Percentiles rank a stretch among this genome's conserved stretches.
phyloP scores from a whole-genome alignment of 53 echinoderm and acorn worm genomes.

The Pentamera pediparva region DNA sequence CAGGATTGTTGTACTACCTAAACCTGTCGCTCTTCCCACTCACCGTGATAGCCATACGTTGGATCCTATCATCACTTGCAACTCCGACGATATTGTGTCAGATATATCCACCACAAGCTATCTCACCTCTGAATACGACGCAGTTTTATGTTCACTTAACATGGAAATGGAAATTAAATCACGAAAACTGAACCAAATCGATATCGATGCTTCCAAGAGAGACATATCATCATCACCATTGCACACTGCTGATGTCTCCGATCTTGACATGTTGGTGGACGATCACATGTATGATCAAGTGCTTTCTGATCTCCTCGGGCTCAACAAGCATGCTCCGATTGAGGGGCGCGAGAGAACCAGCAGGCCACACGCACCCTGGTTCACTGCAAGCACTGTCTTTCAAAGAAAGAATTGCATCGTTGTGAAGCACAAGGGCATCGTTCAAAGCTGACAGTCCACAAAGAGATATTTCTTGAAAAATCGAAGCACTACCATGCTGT shows the following conservation, averaged over 20 bases:
- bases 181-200: neutral
- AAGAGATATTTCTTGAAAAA: neutral
- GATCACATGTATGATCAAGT: no score
- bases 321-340: constrained; percentile 20
- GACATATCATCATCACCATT: no score
- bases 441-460: constrained; percentile 7
- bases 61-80: constrained; percentile 49
- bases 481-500: constrained; percentile 6
- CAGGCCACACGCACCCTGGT: constrained; percentile 8
- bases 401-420: neutral
- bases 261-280: no score
- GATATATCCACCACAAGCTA: constrained; percentile 7
- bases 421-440: neutral
- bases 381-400: neutral
- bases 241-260: no score
- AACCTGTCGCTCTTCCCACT: constrained; percentile 45
- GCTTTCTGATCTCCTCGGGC: neutral
- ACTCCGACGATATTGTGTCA: constrained; percentile 18
- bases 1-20: constrained; percentile 38
- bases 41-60: constrained; percentile 46
- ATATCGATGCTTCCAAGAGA: no score
- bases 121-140: constrained; percentile 30
- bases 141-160: constrained; percentile 15
- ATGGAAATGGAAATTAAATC: constrained; percentile 2
- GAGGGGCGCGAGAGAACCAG: no score